Evolutionary conservation across 2,888 invertebrate species (phyloP), one percentile per base, ranked within the genome.

Genomic region (Standfussiana lucernea): DNA sequence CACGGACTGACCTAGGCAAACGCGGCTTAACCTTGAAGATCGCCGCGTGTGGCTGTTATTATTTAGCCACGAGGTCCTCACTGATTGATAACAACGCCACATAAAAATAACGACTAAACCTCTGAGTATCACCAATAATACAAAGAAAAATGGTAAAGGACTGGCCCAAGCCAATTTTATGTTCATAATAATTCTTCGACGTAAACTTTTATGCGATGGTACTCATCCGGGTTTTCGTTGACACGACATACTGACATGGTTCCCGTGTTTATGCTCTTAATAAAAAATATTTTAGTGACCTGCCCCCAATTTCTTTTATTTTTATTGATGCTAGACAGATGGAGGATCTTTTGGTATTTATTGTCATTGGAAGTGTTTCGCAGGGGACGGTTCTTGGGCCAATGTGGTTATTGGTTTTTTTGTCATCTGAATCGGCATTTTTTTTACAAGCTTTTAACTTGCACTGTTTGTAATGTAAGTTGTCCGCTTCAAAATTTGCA

Each of bases 281-380:
- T 88, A 87, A 89, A 89, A 87, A 78, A 83, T 89, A 88, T 86
- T 77, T 86, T 80, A 75, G 86, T 77, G 79, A 84, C 79, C 72
- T 82, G 75, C 71, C 72, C 75, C 62, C 76, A 84, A 82, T 84
- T 89, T 79, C 66, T 77, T 88, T 78, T 78, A 78, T 78, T 79
- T 70, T 74, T 79, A 83, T 77, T 78, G 73, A 66, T 59, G 28
- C 66, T 37, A 40, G 62, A 59, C 62, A 59, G 59, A 84, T 74
- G 80, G 62, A 62, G 62, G 79, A 64, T 86, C 84, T 67, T 84
- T 72, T 70, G 68, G 80, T 73, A 71, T 79, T 86, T 84, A 86
- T 75, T 65, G 69, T 56, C n/a, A 83, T 70, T 78, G 66, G 37
- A 47, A 66, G 80, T 64, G 64, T 86, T 40, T 47, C 47, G 6